A percentile compares a stretch with the other conserved stretches of the same genome.
Evolutionary conservation across 1,140 invertebrate species (phyloP).

Genomic region (Macrosteles quadrilineatus): DNA sequence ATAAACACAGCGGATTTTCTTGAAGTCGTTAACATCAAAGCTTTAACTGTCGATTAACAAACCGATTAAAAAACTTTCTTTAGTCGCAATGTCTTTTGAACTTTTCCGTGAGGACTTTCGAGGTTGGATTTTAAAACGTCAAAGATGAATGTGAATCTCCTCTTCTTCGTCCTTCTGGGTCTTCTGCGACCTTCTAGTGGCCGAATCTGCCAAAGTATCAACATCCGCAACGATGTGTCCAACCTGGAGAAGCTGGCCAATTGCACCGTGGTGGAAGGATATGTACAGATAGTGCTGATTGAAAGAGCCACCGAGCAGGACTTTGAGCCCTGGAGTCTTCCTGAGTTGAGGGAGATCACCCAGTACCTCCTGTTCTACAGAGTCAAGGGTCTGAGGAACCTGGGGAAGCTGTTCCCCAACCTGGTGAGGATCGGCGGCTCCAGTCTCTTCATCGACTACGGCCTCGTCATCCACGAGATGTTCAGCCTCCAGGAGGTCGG

Average conservation of each 20-base stretch:
- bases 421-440: slow-evolving; percentile 89
- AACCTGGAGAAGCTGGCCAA: slow-evolving; percentile 67
- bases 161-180: too few relatives aligned
- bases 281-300: slow-evolving; percentile 76
- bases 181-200: too few relatives aligned
- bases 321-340: slow-evolving; percentile 54
- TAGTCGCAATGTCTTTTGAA: too few relatives aligned
- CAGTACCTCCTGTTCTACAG: slow-evolving; percentile 72
- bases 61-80: too few relatives aligned
- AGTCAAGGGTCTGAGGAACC: slow-evolving; percentile 72
- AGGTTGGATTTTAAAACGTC: too few relatives aligned
- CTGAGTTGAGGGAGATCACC: slow-evolving; percentile 55
- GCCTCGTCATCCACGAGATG: slow-evolving; percentile 83
- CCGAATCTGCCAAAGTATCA: slow-evolving; percentile 68
- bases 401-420: slow-evolving; percentile 90
- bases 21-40: too few relatives aligned
- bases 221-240: slow-evolving; percentile 73
- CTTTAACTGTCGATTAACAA: too few relatives aligned
- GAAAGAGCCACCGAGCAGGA: slow-evolving; percentile 23
- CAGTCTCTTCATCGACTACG: slow-evolving; percentile 80
- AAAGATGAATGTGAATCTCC: too few relatives aligned
- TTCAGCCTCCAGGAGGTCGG: slow-evolving; percentile 55
- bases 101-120: too few relatives aligned
- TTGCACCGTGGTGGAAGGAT: slow-evolving; percentile 84
- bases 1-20: too few relatives aligned